phyloP scores from a whole-genome alignment of 2,888 invertebrate genomes.

The Thalpophila matura region DNA sequence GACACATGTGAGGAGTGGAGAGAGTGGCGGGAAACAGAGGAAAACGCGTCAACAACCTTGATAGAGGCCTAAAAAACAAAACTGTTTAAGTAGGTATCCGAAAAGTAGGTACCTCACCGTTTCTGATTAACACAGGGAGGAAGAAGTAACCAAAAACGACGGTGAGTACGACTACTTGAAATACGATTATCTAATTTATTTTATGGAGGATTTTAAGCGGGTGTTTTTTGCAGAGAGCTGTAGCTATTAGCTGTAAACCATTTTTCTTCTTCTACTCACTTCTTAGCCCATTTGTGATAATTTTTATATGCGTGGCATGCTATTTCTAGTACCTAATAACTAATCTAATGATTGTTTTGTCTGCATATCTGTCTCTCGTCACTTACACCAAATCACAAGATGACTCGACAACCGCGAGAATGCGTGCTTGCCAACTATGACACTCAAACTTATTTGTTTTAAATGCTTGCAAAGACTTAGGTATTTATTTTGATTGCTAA shows the following conservation, averaged over 20 bases:
- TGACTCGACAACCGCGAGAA: slow-evolving; percentile 76
- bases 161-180: neutral
- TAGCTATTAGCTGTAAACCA: neutral
- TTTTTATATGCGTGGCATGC: neutral
- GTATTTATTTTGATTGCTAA: slow-evolving; percentile 54
- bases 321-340: neutral
- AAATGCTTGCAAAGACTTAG: slow-evolving; percentile 62
- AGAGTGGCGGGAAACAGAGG: slow-evolving; percentile 31
- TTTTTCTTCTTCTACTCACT: neutral
- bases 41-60: neutral
- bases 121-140: neutral
- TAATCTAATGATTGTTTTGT: neutral
- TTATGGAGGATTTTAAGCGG: neutral
- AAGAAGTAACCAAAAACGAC: neutral
- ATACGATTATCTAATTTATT: slow-evolving; percentile 5
- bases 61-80: neutral
- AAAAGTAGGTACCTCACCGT: neutral
- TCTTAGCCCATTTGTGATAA: neutral
- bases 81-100: too few relatives aligned
- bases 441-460: slow-evolving; percentile 74
- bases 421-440: slow-evolving; percentile 81
- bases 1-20: slow-evolving; percentile 64
- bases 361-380: slow-evolving; percentile 61
- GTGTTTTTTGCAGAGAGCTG: neutral
- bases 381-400: slow-evolving; percentile 77